Conservation (phyloP, 2,113 vertebrate genomes). For the Hiodon alosoides region DNA sequence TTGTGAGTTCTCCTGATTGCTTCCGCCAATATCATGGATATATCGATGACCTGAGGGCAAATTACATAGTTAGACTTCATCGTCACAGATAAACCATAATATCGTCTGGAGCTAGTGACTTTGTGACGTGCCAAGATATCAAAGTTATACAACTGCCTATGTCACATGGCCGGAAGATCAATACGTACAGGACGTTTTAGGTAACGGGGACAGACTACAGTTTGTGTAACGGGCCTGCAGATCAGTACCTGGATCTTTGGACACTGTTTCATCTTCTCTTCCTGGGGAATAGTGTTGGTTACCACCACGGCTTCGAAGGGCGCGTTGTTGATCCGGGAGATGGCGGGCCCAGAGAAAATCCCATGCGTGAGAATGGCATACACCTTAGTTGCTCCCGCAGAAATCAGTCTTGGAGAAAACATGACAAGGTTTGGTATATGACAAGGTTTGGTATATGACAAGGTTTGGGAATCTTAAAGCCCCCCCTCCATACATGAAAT, state of each 20-base stretch:
- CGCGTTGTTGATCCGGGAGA: conserved; percentile 89
- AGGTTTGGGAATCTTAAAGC: no score
- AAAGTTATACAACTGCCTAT: no score
- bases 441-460: no score
- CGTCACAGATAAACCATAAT: background rate
- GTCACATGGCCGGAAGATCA: background rate
- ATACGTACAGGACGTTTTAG: background rate
- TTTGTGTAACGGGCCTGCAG: background rate
- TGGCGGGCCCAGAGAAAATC: conserved; percentile 90
- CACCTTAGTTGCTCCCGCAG: conserved; percentile 84
- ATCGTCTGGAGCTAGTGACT: background rate
- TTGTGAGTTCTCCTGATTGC: conserved; percentile 94
- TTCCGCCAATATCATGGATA: conserved; percentile 92
- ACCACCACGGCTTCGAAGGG: conserved; percentile 89
- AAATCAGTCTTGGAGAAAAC: conserved; percentile 65
- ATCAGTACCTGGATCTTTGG: conserved; percentile 87
- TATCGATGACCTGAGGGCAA: conserved; percentile 79
- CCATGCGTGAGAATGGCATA: conserved; percentile 93
- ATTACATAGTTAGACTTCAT: background rate
- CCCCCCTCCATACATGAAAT: background rate
- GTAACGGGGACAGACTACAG: background rate
- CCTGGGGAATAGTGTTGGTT: conserved; percentile 92
- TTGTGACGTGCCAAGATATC: background rate
- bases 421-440: no score
- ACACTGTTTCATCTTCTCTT: conserved; percentile 91